These are phyloP conservation scores for Lordiphosa clarofinis DNA, from an alignment of 1,140 invertebrate genomes.

Conservation along the genomic window DNA sequence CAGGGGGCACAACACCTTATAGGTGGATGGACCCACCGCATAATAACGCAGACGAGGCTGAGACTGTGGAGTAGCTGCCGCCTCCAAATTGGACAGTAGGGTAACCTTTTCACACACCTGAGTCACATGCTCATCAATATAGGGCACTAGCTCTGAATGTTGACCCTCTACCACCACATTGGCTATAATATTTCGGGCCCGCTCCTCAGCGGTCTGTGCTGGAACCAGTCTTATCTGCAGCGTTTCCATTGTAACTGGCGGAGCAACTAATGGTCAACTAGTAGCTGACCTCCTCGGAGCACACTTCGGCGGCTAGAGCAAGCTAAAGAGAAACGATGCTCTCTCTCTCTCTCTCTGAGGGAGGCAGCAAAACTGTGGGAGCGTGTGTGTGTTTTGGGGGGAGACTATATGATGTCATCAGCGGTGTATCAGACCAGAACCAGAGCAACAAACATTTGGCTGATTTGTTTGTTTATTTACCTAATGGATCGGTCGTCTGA, in stretches of 20 bases:
- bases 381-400: neutral
- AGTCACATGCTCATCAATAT: conserved; percentile 56
- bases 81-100: conserved; percentile 27
- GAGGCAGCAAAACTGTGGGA: neutral
- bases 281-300: conserved; percentile 26
- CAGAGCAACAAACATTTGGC: conserved; percentile 25
- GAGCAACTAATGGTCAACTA: conserved; percentile 6
- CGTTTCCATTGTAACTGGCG: conserved; percentile 61
- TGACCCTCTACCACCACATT: conserved; percentile 68
- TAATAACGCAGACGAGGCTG: conserved; percentile 60
- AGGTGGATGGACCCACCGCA: conserved; percentile 66
- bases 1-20: conserved; percentile 63
- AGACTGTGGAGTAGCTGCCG: conserved; percentile 6
- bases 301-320: conserved; percentile 7
- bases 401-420: conserved; percentile 47
- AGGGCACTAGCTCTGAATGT: conserved; percentile 45
- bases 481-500: conserved; percentile 18
- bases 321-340: conserved; percentile 2
- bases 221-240: conserved; percentile 67
- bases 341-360: conserved; percentile 1
- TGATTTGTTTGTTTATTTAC: conserved; percentile 32
- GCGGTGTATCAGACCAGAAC: conserved; percentile 30
- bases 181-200: conserved; percentile 64
- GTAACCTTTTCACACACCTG: conserved; percentile 31
- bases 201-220: conserved; percentile 60